Percentiles rank a stretch among this genome's conserved stretches.
phyloP scores from a whole-genome alignment of 2,797 vertebrate genomes.

The Pangasius macronema region DNA sequence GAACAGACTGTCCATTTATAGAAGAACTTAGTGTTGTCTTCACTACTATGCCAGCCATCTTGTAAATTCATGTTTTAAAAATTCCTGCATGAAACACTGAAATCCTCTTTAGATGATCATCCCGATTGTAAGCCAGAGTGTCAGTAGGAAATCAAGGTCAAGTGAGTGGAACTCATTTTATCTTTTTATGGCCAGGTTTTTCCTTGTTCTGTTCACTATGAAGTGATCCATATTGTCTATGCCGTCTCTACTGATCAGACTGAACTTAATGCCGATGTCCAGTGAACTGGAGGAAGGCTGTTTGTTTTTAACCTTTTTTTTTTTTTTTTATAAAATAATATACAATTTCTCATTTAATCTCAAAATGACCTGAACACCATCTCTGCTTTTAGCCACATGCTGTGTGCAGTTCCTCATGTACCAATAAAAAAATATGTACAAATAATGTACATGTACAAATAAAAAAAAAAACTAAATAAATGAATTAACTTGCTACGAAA shows the following conservation, averaged over 20 bases:
- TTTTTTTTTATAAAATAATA: neutral
- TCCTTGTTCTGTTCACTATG: neutral
- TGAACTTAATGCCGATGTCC: neutral
- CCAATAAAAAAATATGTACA: too few species aligned
- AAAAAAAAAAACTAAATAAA: neutral
- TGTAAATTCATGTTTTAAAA: neutral
- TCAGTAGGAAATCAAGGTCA: neutral
- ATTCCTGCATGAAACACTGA: neutral
- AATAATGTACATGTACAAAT: neutral
- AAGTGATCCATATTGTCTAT: neutral
- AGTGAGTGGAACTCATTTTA: neutral
- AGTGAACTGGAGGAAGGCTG: neutral
- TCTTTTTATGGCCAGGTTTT: neutral
- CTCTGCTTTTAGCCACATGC: neutral
- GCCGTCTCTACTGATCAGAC: neutral
- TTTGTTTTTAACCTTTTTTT: neutral
- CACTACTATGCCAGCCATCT: neutral
- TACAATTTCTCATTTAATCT: neutral
- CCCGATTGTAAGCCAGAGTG: neutral
- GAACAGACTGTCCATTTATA: conserved; percentile 28
- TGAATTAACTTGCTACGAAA: neutral
- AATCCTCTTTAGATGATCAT: neutral
- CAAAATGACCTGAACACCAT: neutral
- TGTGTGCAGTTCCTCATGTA: neutral
- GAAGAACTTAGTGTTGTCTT: neutral